phyloP scores from a whole-genome alignment of 2,113 vertebrate genomes.

The Nanorana parkeri region DNA sequence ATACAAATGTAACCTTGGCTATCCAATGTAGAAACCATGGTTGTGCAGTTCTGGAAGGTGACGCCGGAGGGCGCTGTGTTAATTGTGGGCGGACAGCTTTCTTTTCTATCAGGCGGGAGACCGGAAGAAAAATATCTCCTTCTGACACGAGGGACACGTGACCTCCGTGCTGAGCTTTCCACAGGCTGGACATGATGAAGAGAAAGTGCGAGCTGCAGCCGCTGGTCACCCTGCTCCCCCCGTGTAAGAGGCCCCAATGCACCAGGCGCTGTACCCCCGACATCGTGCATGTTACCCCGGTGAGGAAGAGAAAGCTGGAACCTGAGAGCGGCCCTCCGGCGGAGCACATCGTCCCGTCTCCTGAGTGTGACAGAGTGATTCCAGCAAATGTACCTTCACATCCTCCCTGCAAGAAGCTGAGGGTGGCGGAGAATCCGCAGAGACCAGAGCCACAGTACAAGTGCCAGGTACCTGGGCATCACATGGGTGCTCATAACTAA shows the following conservation, averaged over 20 bases:
- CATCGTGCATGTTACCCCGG: neutral
- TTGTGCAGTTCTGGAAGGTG: neutral
- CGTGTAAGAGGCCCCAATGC: slow-evolving; percentile 3
- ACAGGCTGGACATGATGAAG: neutral
- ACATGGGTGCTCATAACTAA: no score
- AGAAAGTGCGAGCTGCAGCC: slow-evolving; percentile 16
- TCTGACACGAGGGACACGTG: no score
- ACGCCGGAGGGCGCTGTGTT: slow-evolving; percentile 21
- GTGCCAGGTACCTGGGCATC: slow-evolving; percentile 24
- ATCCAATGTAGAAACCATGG: no score
- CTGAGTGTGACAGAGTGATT: neutral
- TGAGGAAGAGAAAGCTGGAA: slow-evolving; percentile 11
- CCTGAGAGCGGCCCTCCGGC: neutral
- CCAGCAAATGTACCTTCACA: neutral
- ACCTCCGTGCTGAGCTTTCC: neutral
- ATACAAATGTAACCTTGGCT: no score
- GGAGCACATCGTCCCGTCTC: neutral
- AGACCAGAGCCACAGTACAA: neutral
- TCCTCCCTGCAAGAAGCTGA: slow-evolving; percentile 38
- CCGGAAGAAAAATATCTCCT: neutral
- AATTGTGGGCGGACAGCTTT: neutral
- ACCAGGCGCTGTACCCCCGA: neutral
- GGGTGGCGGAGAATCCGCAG: neutral
- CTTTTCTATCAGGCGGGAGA: neutral
- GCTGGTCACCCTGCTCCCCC: neutral